These are phyloP conservation scores for Unio pictorum DNA, from an alignment of 2,888 invertebrate species.

Conservation along the genomic window DNA sequence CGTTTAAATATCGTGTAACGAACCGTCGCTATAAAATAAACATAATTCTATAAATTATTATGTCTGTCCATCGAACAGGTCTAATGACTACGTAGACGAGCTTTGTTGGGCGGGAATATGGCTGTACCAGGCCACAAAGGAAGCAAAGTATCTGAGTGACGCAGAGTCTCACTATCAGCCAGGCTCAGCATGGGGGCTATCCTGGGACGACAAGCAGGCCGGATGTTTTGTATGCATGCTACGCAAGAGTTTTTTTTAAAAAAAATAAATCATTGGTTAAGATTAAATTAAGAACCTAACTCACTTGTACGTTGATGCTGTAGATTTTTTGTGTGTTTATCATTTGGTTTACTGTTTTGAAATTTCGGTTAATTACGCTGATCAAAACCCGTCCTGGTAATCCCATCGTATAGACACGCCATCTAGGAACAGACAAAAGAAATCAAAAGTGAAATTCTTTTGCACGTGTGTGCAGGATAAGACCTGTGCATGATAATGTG, in stretches of 20 bases:
- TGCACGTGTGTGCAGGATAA: too few relatives aligned
- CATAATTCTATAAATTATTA: too few relatives aligned
- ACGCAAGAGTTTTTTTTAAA: too few relatives aligned
- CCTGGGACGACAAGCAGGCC: conserved; percentile 62
- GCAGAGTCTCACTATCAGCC: conserved; percentile 42
- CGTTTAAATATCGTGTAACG: too few relatives aligned
- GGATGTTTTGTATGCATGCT: conserved; percentile 32
- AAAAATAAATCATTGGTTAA: too few relatives aligned
- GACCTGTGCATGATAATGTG: too few relatives aligned
- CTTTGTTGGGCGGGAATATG: conserved; percentile 61
- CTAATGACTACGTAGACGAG: conserved; percentile 52
- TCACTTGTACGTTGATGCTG: neutral
- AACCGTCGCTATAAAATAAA: too few relatives aligned
- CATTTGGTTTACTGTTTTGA: neutral
- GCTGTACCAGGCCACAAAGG: conserved; percentile 59
- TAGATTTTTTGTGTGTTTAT: neutral
- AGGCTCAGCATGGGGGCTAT: conserved; percentile 52
- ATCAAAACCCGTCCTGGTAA: too few relatives aligned
- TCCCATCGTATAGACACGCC: too few relatives aligned
- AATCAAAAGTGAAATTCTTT: too few relatives aligned
- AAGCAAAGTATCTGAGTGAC: conserved; percentile 46
- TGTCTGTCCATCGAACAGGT: conserved; percentile 12
- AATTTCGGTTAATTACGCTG: neutral
- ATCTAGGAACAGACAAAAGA: too few relatives aligned
- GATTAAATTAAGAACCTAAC: too few relatives aligned